Percentiles rank a stretch among this genome's conserved stretches.
Evolutionary conservation across 2,888 invertebrate genomes (phyloP).

Genomic region (Tigriopus californicus): DNA sequence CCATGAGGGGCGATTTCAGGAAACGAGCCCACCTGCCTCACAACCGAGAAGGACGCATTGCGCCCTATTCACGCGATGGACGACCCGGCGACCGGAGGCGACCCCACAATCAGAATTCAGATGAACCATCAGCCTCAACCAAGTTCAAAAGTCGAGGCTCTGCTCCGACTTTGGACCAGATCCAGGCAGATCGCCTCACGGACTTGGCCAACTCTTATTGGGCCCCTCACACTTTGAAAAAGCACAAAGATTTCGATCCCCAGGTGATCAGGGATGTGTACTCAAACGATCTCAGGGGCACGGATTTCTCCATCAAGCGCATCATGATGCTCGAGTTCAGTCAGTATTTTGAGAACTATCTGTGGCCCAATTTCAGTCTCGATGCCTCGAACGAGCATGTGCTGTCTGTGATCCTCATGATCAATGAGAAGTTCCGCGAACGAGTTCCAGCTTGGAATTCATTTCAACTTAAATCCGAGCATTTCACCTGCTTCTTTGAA

Average conservation of each 20-base stretch:
- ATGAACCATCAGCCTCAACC: background rate
- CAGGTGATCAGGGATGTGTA: slow-evolving; percentile 75
- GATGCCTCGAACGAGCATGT: slow-evolving; percentile 65
- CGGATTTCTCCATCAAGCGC: slow-evolving; percentile 53
- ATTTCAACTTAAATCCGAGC: slow-evolving; percentile 53
- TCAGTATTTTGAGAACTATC: slow-evolving; percentile 84
- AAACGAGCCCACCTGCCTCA: background rate
- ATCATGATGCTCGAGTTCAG: slow-evolving; percentile 93
- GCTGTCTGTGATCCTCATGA: slow-evolving; percentile 91
- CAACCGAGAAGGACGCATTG: slow-evolving; percentile 5
- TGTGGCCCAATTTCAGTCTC: slow-evolving; percentile 83
- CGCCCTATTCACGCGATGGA: slow-evolving; percentile 9
- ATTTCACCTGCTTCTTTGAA: slow-evolving; percentile 62
- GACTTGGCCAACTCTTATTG: slow-evolving; percentile 67
- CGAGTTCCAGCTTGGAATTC: slow-evolving; percentile 82
- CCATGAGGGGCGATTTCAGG: background rate
- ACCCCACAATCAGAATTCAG: background rate
- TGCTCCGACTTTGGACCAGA: background rate
- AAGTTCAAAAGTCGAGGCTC: background rate
- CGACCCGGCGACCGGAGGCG: slow-evolving; percentile 4
- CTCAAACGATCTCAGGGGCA: slow-evolving; percentile 46
- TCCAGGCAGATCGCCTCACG: slow-evolving; percentile 18
- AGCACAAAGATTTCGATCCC: slow-evolving; percentile 52
- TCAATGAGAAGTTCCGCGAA: slow-evolving; percentile 96
- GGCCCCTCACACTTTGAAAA: slow-evolving; percentile 60